A percentile compares a stretch with the other conserved stretches of the same genome.
These are phyloP conservation scores for Hystrix brachyura DNA, from an alignment of 2,113 vertebrate species.

Conservation along the genomic window DNA sequence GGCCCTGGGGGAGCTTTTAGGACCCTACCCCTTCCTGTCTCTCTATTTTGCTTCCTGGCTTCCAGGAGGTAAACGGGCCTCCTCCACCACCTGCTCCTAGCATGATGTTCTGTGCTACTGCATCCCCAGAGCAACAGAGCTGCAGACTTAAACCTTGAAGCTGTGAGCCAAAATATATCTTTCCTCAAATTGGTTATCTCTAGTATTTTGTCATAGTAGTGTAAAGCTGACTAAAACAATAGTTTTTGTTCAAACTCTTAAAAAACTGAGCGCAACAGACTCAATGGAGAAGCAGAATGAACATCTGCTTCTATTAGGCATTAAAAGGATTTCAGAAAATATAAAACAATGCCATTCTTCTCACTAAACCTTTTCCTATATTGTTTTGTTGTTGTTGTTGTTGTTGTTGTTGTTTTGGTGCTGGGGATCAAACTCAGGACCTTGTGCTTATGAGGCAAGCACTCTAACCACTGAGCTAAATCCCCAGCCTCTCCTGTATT, in stretches of 20 bases:
- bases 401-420: too few relatives aligned
- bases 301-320: not conserved
- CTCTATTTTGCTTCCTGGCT: not conserved
- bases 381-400: not conserved
- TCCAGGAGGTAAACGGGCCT: not conserved
- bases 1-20: not conserved
- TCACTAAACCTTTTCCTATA: not conserved
- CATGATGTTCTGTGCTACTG: not conserved
- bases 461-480: too few relatives aligned
- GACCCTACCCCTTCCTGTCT: too few relatives aligned
- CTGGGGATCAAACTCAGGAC: too few relatives aligned
- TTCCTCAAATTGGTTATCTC: not conserved
- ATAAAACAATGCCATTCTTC: not conserved
- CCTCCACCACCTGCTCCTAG: not conserved
- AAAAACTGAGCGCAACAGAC: not conserved
- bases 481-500: too few relatives aligned
- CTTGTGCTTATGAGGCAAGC: too few relatives aligned
- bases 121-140: not conserved
- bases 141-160: not conserved
- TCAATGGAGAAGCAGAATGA: not conserved
- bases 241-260: not conserved
- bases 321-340: not conserved
- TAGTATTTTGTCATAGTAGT: not conserved
- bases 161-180: not conserved
- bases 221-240: not conserved